These are phyloP conservation scores for Tragelaphus scriptus DNA, from an alignment of 2,113 vertebrate species.

Conservation along the genomic window DNA sequence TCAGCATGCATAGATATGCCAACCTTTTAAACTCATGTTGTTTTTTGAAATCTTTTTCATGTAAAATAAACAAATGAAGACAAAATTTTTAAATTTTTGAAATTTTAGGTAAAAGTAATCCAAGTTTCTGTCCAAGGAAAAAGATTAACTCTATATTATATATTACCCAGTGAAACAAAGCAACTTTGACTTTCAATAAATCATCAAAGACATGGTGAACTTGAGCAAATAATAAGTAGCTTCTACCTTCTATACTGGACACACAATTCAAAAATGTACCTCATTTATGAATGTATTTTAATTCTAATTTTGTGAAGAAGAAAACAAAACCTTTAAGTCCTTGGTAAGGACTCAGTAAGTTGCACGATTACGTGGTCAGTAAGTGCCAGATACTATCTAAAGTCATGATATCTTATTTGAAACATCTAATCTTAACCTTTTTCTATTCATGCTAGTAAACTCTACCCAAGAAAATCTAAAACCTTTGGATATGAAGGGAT, in stretches of 20 bases:
- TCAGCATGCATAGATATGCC: neutral
- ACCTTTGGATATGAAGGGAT: neutral
- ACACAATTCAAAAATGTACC: neutral
- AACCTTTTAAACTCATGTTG: neutral
- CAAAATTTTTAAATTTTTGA: neutral
- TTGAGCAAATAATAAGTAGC: neutral
- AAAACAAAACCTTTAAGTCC: neutral
- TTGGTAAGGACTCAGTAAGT: neutral
- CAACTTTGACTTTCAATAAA: neutral
- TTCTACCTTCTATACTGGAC: neutral
- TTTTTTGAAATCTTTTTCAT: neutral
- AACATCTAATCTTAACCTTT: neutral
- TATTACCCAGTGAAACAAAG: neutral
- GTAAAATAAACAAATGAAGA: neutral
- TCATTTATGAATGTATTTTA: neutral
- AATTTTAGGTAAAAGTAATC: neutral
- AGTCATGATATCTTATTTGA: neutral
- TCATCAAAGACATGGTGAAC: neutral
- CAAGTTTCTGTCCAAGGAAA: neutral
- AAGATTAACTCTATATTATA: neutral
- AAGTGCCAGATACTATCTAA: neutral
- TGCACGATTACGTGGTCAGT: neutral
- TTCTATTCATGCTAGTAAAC: neutral
- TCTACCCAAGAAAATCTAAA: neutral
- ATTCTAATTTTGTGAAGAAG: neutral